Conservation (phyloP, 2,888 invertebrate species). For the Nesidiocoris tenuis region DNA sequence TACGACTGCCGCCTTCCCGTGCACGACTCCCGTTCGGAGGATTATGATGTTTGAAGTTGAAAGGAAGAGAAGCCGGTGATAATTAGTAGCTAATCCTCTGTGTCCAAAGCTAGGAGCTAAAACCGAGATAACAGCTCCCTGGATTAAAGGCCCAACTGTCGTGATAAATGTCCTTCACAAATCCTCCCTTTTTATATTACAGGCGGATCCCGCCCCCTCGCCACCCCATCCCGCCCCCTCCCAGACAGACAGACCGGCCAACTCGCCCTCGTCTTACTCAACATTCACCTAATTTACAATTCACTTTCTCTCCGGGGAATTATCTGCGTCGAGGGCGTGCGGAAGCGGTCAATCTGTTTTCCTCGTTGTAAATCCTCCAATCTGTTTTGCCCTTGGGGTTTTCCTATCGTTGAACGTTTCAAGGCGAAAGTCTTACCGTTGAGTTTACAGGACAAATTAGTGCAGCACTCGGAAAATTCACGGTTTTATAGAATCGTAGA, state of each 20-base stretch:
- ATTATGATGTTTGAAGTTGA: constrained; percentile 24
- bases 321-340: not conserved
- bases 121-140: constrained; percentile 40
- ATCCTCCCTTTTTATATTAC: constrained; percentile 41
- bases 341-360: constrained; percentile 17
- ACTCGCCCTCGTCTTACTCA: not conserved
- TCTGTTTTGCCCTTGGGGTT: not conserved
- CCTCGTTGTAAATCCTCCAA: not conserved
- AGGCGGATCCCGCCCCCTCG: constrained; percentile 7
- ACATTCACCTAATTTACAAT: constrained; percentile 28
- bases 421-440: no score
- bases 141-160: constrained; percentile 43
- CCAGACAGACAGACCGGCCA: not conserved
- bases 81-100: constrained; percentile 39
- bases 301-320: constrained; percentile 33
- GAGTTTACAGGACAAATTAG: no score
- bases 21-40: not conserved
- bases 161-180: constrained; percentile 40
- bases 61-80: constrained; percentile 17
- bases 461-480: no score
- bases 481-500: no score
- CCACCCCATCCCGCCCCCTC: not conserved
- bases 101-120: constrained; percentile 39
- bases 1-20: not conserved
- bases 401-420: no score